Evolutionary conservation across 2,888 invertebrate species (phyloP), one percentile per base, ranked within the genome.

Genomic region (Malacosoma neustria): DNA sequence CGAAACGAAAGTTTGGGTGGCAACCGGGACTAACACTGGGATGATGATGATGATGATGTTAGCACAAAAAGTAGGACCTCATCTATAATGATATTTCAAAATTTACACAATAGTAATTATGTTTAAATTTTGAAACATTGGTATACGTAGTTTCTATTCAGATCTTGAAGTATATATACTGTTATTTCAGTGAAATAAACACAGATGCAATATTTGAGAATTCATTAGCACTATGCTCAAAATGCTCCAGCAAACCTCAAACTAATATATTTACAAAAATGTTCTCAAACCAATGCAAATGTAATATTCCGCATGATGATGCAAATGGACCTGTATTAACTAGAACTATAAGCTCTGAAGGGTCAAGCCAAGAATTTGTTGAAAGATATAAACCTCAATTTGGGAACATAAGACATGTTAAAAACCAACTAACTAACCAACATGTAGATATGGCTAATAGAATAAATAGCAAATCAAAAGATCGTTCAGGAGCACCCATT

Each of bases 151-250:
- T n/a, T n/a, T n/a, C n/a, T n/a, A n/a, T n/a, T n/a, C n/a, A n/a
- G n/a, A n/a, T n/a, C n/a, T n/a, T n/a, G n/a, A n/a, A n/a, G n/a
- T n/a, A n/a, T n/a, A n/a, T 1, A 11, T 34, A 1, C 29, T 35
- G 29, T 34, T 15, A 40, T 74, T 72, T 29, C 57, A 81, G 81
- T 40, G 55, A 68, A 40, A 57, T 67, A 40, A 69, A 80, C 49
- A 61, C 73, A 13, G 39, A 64, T 36, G 38, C 46, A 29, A 35
- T 72, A 13, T 60, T 81, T 40, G 57, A 72, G 40, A 53, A 57
- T 11, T 55, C 64, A 11, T 13, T 69, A 14, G 48, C 58, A 36
- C 29, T 42, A 13, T 82, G 80, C 50, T 30, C 39, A 4, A 48
- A 53, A 36, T 81, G 81, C 36, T 33, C 39, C 22, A 35, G 37